These are phyloP conservation scores for Heliconius hermathena DNA, from an alignment of 1,140 invertebrate species.

Conservation along the genomic window DNA sequence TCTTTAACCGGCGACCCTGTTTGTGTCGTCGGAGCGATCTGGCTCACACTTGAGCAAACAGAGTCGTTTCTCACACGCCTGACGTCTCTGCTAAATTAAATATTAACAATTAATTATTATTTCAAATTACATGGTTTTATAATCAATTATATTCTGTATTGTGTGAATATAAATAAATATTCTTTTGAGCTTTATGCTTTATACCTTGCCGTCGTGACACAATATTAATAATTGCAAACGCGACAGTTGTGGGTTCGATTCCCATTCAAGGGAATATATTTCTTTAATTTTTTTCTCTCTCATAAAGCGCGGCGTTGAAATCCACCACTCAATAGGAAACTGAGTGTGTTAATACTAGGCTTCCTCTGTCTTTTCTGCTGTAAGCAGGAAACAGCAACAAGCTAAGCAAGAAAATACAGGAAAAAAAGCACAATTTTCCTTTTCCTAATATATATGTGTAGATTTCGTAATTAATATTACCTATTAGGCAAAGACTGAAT, in stretches of 20 bases:
- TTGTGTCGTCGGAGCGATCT: constrained; percentile 37
- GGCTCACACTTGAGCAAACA: constrained; percentile 65
- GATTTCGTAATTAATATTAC: constrained; percentile 31
- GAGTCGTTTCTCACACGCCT: constrained; percentile 67
- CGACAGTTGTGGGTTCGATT: too few species aligned
- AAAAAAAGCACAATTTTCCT: too few species aligned
- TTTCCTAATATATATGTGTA: too few species aligned
- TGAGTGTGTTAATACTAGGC: too few species aligned
- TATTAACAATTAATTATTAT: constrained; percentile 9
- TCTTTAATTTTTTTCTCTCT: too few species aligned
- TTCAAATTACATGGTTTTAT: not conserved
- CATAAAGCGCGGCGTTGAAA: too few species aligned
- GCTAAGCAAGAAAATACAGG: too few species aligned
- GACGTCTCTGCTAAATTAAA: constrained; percentile 58
- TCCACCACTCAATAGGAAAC: too few species aligned
- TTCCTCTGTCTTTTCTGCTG: too few species aligned
- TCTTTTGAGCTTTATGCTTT: not conserved
- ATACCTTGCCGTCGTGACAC: not conserved
- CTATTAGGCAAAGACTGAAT: constrained; percentile 54
- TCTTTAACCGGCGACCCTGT: constrained; percentile 62
- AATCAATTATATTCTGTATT: not conserved
- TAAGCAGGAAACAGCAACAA: too few species aligned
- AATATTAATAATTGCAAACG: too few species aligned
- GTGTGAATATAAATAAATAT: not conserved
- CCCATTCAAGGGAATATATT: too few species aligned